Evolutionary conservation across 2,113 vertebrate species (phyloP), one percentile per base, ranked within the genome.

Genomic region (Periophthalmodon schlosseri): DNA sequence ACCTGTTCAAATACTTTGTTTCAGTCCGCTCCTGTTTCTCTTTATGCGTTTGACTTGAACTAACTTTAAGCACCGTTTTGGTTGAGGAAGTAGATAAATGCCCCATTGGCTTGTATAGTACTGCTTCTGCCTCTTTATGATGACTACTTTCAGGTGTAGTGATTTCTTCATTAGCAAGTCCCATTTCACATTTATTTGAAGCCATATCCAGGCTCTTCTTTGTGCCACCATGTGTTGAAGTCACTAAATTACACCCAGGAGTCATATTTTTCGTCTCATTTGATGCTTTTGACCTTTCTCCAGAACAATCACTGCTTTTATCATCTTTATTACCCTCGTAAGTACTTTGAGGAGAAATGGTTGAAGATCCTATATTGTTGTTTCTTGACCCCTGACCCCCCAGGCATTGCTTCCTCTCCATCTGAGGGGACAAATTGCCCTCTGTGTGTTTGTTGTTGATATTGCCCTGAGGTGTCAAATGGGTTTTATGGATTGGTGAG

Each of bases 341-440:
- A 65, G 73, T 60, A 8, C 75, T 44, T 44, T 44, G n/a, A 60
- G 69, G 49, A 65, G 73, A 60, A 54, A 60, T n/a, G 33, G 54
- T 9, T 44, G 77, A 70, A 0, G 65, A 24, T 14, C 11, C 39
- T 44, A 21, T 34, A 65, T 52, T 70, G 66, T 36, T 66, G 50
- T 81, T 15, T 73, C 64, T 60, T 46, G 72, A 71, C 33, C 63
- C 78, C 18, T 23, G 68, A 4, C 16, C 10, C 34, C 16, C 10
- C 34, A 52, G 21, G 7, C 44, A 73, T 46, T 46, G 61, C 65
- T 49, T 77, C 75, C 70, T 74, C 54, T 74, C 70, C 0, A 2
- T 75, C 15, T 73, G 73, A 0, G 20, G 57, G 61, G 64, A 80
- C 50, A 52, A 57, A 75, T 84, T 63, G 7, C 46, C 39, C 50